Base-by-base conservation (phyloP, 2,113 vertebrate genomes). In the Hippocampus mohnikei region DNA sequence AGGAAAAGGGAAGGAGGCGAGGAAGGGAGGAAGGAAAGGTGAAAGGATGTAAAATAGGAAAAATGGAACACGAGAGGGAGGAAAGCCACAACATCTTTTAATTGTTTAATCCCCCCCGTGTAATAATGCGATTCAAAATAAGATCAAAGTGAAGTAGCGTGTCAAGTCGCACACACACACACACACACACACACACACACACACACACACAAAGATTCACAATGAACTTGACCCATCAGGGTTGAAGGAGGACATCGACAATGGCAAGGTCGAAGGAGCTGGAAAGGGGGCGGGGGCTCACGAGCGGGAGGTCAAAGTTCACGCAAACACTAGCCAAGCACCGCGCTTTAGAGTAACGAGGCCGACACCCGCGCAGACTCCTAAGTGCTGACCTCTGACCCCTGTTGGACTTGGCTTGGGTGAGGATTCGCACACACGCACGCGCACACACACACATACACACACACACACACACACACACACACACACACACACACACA, bases 221-320 rank as follows among this genome's bases (percentile, higher is more conserved):
- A 73, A 58, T 90, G 86, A 90, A 91, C 90, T 91, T 91, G 90
- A 89, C 86, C 87, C 66, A 23, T 74, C 25, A 0, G 50, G 76
- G 56, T 44, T 76, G 40, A 58, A 40, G 59, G 59, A 40, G 59
- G 33, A 37, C 59, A 5, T 61, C 72, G 78, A n/a, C 33, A 59
- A 66, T 3, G 3, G 48, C 23, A 67, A 50, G 69, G 71, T 29
- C 29, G 41, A 11, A 10, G 41, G 71, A 9, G 25, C 65, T 76
- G 69, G 72, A 70, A 13, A 64, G 59, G 72, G 41, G 77, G 69
- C 65, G 29, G 29, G 3, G 72, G 81, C 71, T 61, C 66, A 11
- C 29, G 29, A 29, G 3, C 2, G 29, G 40, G 68, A 78, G 86
- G 86, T 87, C 76, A 84, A 27, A 72, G 83, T 85, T 87, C 85